Evolutionary conservation across 1,140 invertebrate species (phyloP), one percentile per base, ranked within the genome.

Genomic region (Eumaeus atala): DNA sequence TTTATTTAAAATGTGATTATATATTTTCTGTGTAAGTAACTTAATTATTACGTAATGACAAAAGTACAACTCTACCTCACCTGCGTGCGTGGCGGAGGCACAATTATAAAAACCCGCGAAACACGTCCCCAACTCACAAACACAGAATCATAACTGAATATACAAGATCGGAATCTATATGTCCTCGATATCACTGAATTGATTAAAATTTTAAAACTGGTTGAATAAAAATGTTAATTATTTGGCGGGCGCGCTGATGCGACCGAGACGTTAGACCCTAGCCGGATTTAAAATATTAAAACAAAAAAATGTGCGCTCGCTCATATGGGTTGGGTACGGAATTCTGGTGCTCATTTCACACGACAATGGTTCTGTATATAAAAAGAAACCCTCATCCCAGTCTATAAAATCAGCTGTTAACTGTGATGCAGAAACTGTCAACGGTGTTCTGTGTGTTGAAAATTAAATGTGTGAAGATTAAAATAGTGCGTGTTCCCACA

Each of bases 131-230:
- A 55, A 64, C 59, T 58, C 74, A 78, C 77, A 72, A 62, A 59
- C 64, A 73, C 77, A 74, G 64, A 71, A 54, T 66, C 60, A 64
- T 67, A 75, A 81, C 77, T 81, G 72, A 72, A 54, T 55, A 52
- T 56, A 61, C 58, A 56, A 62, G 62, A 63, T 54, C 54, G 66
- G 58, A 67, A 69, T 68, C 74, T 64, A 68, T 66, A 65, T 66
- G 74, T 77, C 74, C 72, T 77, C 69, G 60, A 64, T 65, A 75
- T 68, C 63, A 72, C 72, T 59, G 67, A 72, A 78, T 76, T 72
- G 72, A 79, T 79, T 74, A 76, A 72, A 70, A 67, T 67, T 68
- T 68, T 69, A 65, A 61, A 81, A 81, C 77, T 75, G 73, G 77
- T 77, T 60, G 67, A 69, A 65, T 61, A 44, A 54, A 51, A 66